These are phyloP conservation scores for Solen grandis DNA, from an alignment of 1,140 invertebrate genomes.

Conservation along the genomic window DNA sequence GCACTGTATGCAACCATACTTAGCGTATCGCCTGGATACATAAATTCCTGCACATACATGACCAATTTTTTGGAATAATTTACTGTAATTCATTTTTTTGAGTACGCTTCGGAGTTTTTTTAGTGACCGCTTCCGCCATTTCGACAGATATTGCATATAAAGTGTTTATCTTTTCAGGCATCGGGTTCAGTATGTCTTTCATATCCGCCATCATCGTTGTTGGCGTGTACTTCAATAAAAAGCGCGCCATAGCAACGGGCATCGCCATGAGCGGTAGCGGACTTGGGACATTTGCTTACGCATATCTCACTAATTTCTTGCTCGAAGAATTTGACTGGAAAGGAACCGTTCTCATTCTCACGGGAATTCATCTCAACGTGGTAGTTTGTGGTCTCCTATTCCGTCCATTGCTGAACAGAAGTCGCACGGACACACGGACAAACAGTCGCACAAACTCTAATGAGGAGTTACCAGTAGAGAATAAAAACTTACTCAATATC, in stretches of 20 bases:
- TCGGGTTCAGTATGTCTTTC: conserved; percentile 92
- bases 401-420: conserved; percentile 86
- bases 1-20: too few relatives aligned
- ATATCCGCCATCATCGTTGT: conserved; percentile 86
- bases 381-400: conserved; percentile 89
- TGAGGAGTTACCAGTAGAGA: too few relatives aligned
- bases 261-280: conserved; percentile 85
- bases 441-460: too few relatives aligned
- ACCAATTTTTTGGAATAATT: too few relatives aligned
- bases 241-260: conserved; percentile 93
- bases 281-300: conserved; percentile 77
- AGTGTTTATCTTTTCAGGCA: conserved; percentile 84
- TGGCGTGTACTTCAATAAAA: conserved; percentile 95
- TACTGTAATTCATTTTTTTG: too few relatives aligned
- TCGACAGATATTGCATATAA: too few relatives aligned
- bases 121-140: too few relatives aligned
- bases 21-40: too few relatives aligned
- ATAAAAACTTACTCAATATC: too few relatives aligned
- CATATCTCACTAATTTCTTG: conserved; percentile 72
- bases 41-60: too few relatives aligned
- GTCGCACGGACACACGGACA: too few relatives aligned
- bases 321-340: conserved; percentile 73
- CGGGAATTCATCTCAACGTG: conserved; percentile 89
- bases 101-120: too few relatives aligned
- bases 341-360: conserved; percentile 89